Conservation (phyloP, 2,797 vertebrate genomes). For the Falco novaeseelandiae region DNA sequence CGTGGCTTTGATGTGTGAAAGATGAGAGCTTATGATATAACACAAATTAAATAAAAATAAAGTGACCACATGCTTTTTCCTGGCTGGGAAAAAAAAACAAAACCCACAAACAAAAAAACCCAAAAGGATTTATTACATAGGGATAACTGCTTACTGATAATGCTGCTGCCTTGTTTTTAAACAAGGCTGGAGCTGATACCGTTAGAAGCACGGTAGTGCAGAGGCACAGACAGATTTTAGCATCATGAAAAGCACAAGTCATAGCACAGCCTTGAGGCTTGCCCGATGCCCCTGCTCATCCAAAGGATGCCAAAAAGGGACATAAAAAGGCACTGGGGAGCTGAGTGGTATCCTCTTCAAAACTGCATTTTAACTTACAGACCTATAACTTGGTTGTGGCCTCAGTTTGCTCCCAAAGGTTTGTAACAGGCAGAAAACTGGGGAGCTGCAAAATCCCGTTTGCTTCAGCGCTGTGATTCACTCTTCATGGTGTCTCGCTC, state of each 20-base stretch:
- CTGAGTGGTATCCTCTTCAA: background rate
- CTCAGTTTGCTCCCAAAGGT: background rate
- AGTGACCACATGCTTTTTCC: conserved; percentile 58
- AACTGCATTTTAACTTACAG: background rate
- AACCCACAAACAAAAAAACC: background rate
- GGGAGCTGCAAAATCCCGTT: background rate
- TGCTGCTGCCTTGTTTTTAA: conserved; percentile 14
- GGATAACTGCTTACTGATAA: background rate
- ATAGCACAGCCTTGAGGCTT: background rate
- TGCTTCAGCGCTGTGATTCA: fast-evolving
- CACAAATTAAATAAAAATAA: conserved; percentile 72
- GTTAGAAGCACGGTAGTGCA: background rate
- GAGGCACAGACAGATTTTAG: background rate
- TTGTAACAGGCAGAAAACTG: background rate
- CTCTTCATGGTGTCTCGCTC: fast-evolving
- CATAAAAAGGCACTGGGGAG: background rate
- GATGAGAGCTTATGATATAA: conserved; percentile 86
- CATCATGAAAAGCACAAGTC: background rate
- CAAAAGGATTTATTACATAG: background rate
- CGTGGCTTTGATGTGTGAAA: conserved; percentile 92
- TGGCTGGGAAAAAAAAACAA: background rate
- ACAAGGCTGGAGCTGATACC: background rate
- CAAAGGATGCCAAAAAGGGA: background rate
- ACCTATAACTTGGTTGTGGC: background rate
- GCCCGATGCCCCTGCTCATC: fast-evolving